Percentiles rank a stretch among this genome's conserved stretches.
These are phyloP conservation scores for Glandiceps talaboti DNA, from an alignment of 53 echinoderm and acorn worm species.

Conservation along the genomic window DNA sequence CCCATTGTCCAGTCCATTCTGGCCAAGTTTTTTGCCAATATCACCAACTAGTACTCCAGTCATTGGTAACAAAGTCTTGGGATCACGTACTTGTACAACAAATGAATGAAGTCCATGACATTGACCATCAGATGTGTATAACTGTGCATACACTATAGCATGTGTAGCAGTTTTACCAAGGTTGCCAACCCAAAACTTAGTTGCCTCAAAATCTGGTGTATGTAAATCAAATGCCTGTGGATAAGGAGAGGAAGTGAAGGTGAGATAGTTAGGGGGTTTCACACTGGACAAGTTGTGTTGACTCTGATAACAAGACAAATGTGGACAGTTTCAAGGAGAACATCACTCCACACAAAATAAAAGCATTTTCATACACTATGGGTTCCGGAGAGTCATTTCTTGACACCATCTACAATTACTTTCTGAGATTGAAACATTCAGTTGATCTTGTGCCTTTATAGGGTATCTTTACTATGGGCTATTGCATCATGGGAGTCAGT, in stretches of 20 bases:
- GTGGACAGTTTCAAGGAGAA: neutral
- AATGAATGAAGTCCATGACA: conserved; percentile 75
- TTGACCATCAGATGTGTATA: conserved; percentile 67
- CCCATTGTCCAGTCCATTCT: conserved; percentile 97
- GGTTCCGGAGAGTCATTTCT: no score
- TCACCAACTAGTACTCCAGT: conserved; percentile 83
- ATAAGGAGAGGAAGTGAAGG: neutral
- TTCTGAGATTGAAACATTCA: no score
- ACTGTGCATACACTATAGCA: conserved; percentile 64
- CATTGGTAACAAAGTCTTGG: conserved; percentile 37
- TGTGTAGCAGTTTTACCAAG: conserved; percentile 85
- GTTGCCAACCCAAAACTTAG: conserved; percentile 71
- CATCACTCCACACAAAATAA: no score
- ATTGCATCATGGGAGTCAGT: no score
- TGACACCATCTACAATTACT: no score
- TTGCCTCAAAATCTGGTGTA: conserved; percentile 77
- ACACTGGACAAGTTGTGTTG: neutral
- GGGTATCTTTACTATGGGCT: no score
- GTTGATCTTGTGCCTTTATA: no score
- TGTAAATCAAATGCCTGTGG: conserved; percentile 63
- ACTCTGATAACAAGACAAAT: neutral
- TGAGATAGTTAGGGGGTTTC: no score
- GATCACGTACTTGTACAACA: conserved; percentile 60
- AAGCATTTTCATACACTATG: no score
- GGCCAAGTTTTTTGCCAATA: conserved; percentile 86